These are phyloP conservation scores for Aeoliscus strigatus DNA, from an alignment of 2,797 vertebrate genomes.

Conservation along the genomic window DNA sequence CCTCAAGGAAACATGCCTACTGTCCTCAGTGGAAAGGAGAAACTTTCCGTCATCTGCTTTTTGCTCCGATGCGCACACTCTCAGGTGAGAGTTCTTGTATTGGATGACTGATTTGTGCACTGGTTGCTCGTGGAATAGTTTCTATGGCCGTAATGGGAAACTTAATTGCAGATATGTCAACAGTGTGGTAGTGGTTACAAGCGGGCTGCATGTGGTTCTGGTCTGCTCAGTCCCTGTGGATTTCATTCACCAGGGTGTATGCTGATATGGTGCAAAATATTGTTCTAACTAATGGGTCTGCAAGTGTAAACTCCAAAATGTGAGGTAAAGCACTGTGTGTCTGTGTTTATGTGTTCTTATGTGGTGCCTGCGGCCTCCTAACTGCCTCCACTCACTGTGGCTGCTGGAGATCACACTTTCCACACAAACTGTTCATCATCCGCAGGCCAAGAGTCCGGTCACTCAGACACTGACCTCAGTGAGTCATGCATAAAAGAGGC, in stretches of 20 bases:
- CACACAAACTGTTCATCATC: slow-evolving; percentile 42
- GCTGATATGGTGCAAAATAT: slow-evolving; percentile 27
- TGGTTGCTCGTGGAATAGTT: no score
- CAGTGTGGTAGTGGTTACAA: slow-evolving; percentile 54
- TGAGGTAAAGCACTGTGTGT: slow-evolving; percentile 18
- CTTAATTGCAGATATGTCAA: slow-evolving; percentile 44
- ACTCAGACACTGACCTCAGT: slow-evolving; percentile 43
- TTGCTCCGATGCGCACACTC: slow-evolving; percentile 66
- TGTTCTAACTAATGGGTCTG: slow-evolving; percentile 22
- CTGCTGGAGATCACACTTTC: slow-evolving; percentile 27
- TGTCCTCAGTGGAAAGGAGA: slow-evolving; percentile 62
- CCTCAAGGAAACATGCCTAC: slow-evolving; percentile 72
- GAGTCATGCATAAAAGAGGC: slow-evolving; percentile 55
- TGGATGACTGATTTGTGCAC: no score
- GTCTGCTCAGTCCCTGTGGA: slow-evolving; percentile 49
- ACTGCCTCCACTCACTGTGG: slow-evolving; percentile 19
- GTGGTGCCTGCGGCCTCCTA: slow-evolving; percentile 20
- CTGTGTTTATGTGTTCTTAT: slow-evolving; percentile 40
- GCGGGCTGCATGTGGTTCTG: slow-evolving; percentile 64
- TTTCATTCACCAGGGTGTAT: slow-evolving; percentile 56
- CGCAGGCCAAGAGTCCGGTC: slow-evolving; percentile 19
- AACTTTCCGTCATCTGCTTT: slow-evolving; percentile 67
- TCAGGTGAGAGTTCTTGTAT: slow-evolving; percentile 76
- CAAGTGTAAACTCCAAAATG: slow-evolving; percentile 18
- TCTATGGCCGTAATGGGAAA: no score